Base-by-base conservation (phyloP, 2,888 invertebrate genomes). In the Cephonodes hylas region DNA sequence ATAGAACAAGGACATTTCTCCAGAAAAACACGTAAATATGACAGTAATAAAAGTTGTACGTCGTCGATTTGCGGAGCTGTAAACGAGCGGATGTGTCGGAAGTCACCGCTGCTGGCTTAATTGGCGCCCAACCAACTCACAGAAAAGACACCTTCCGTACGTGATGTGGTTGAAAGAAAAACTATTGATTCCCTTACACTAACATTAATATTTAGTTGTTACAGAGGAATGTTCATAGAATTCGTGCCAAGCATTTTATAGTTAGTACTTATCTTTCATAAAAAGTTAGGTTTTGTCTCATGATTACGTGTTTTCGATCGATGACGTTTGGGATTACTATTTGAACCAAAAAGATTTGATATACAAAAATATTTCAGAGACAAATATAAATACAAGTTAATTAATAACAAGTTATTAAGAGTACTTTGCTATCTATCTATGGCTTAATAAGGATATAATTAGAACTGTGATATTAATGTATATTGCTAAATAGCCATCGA, bases 101-200 rank as follows among this genome's bases (percentile, higher is more conserved):
- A 73, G 78, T 74, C 68, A 81, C 79, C 82, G 83, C 83, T 80
- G 75, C 72, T 83, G 76, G 77, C 81, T 85, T 89, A 89, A 89
- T 90, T 90, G 88, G 88, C 84, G 72, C 66, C 74, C 76, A 80
- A 86, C 88, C 85, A 88, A 89, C 81, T 86, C 58, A 68, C 76
- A 72, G 79, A 84, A 86, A 85, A 79, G 80, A 83, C 79, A 77
- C 70, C 74, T 67, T 69, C n/a, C 71, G 71, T 67, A 82, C 85
- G 61, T 58, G 61, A 45, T 46, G 61, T 34, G 61, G 81, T 77
- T 83, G 77, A 79, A 76, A 72, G 79, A 60, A 60, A 59, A 60
- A 60, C 20, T 53, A 31, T 27, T 31, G 18, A 53, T 38, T 38
- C 38, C 4, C 13, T 13, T 38, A 38, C 10, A 38, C 38, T 10